Evolutionary conservation across 2,113 vertebrate species (phyloP).

Genomic region (Ovis aries): ARS-UI_Ramb_v3.0 NC_056055.1:221133501-221134000

Average conservation of each 20-base stretch:
- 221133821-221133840: constrained; percentile 44
- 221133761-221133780: constrained; percentile 30
- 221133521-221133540: constrained; percentile 89
- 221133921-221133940: background rate
- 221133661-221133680: constrained; percentile 88
- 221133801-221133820: constrained; percentile 59
- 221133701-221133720: constrained; percentile 94
- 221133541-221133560: constrained; percentile 89
- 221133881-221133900: constrained; percentile 40
- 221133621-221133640: constrained; percentile 75
- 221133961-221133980: background rate
- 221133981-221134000: constrained; percentile 36
- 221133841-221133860: constrained; percentile 54
- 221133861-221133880: constrained; percentile 44
- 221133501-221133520: constrained; percentile 91
- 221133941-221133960: background rate
- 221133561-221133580: constrained; percentile 82
- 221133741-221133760: constrained; percentile 67
- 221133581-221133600: constrained; percentile 76
- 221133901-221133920: constrained; percentile 14
- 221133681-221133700: constrained; percentile 99
- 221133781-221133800: constrained; percentile 14
- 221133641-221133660: constrained; percentile 66
- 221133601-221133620: constrained; percentile 76
- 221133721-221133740: constrained; percentile 84